phyloP scores from a whole-genome alignment of 2,113 vertebrate genomes.

The Sinocyclocheilus maitianheensis region DNA sequence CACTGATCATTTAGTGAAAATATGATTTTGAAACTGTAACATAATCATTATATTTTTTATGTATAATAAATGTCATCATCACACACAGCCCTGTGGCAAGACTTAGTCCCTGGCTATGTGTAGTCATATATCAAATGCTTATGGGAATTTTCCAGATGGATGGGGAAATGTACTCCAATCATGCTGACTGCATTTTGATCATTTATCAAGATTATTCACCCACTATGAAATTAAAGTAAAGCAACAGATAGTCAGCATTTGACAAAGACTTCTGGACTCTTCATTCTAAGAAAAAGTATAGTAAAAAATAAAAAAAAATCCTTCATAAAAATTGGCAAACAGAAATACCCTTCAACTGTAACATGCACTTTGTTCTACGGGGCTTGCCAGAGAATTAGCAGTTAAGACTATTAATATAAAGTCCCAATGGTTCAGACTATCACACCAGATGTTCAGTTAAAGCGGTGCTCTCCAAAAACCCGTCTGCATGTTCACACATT shows the following conservation, averaged over 20 bases:
- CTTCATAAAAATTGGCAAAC: not conserved
- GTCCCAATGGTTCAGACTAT: slow-evolving; percentile 31
- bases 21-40: not conserved
- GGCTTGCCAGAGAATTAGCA: slow-evolving; percentile 24
- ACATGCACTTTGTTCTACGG: not conserved
- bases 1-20: not conserved
- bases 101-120: not conserved
- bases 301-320: too few species aligned
- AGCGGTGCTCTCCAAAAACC: slow-evolving; percentile 34
- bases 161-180: slow-evolving; percentile 7
- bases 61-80: not conserved
- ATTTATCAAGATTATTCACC: slow-evolving; percentile 1
- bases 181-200: slow-evolving; percentile 23
- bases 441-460: slow-evolving; percentile 51
- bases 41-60: not conserved
- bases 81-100: slow-evolving; percentile 5
- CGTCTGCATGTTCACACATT: slow-evolving; percentile 34
- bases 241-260: not conserved
- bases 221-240: not conserved
- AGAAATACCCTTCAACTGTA: slow-evolving; percentile 19
- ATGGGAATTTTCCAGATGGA: slow-evolving; percentile 3
- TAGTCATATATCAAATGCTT: not conserved
- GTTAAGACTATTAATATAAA: slow-evolving; percentile 54
- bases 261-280: not conserved
- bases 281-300: not conserved